Base-by-base conservation (phyloP, 1,140 invertebrate genomes). In the Papilio polyxenes region DNA sequence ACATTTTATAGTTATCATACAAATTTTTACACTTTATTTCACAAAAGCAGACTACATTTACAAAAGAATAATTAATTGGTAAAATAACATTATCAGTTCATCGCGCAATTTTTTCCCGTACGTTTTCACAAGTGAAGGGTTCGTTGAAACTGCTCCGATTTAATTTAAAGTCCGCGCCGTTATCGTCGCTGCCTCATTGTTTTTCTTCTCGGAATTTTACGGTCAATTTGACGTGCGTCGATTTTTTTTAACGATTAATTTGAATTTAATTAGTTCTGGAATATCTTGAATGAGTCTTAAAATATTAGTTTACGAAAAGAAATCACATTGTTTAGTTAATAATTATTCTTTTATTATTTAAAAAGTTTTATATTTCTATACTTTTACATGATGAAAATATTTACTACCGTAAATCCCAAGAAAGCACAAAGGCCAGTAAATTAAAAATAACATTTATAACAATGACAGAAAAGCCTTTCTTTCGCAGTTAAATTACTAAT, bases 131-230 rank as follows among this genome's bases (percentile, higher is more conserved):
- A 88, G 69, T 91, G 90, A 93, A 93, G 92, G 92, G 92, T 94
- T 94, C 87, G 91, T 91, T 87, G 88, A 91, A 94, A 92, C 89
- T 83, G 87, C 87, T 87, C 88, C 89, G 92, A 91, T 93, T 93
- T 93, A 93, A 94, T 94, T 93, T 92, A 92, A 93, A 91, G 92
- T 91, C 85, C 85, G 86, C 86, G 77, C 89, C 90, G 92, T 93
- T 93, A 94, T 94, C 92, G 92, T 84, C 88, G 84, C 86, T 86
- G 84, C 84, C 86, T 91, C 91, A 94, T 94, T 94, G 92, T 94
- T 93, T 93, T 94, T 94, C 92, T 93, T 93, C 89, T 89, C 87
- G 87, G 89, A 93, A 92, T 93, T 94, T 94, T 92, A 91, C 91
- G 91, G 89, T 92, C 90, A 93, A 94, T 94, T 94, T 94, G 92